Percentiles rank a stretch among this genome's conserved stretches.
These are phyloP conservation scores for Meghimatium bilineatum DNA, from an alignment of 2,888 invertebrate species.

Conservation along the genomic window DNA sequence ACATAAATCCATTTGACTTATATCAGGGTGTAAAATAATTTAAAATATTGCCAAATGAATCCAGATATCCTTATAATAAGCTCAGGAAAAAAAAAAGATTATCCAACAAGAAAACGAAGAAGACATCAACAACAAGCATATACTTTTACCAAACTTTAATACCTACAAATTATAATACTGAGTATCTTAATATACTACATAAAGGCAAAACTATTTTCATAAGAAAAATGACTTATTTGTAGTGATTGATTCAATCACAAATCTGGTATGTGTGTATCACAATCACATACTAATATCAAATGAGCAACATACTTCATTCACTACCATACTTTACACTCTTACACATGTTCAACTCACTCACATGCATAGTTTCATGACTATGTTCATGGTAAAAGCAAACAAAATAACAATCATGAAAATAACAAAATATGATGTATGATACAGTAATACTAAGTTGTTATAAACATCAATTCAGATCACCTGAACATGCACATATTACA, in stretches of 20 bases:
- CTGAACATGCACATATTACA: not conserved
- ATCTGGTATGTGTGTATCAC: not conserved
- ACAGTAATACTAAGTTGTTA: slow-evolving; percentile 11
- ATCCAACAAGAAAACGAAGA: not conserved
- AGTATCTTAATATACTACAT: not conserved
- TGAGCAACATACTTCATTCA: not conserved
- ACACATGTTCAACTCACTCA: not conserved
- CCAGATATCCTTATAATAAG: too few relatives aligned
- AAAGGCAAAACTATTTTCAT: not conserved
- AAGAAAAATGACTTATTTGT: not conserved
- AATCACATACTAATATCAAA: not conserved
- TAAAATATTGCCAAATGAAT: too few relatives aligned
- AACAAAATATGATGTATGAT: not conserved
- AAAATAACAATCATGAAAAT: not conserved
- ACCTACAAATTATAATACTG: not conserved
- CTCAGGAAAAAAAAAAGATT: too few relatives aligned
- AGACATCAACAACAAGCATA: not conserved
- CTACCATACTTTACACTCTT: not conserved
- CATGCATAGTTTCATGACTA: slow-evolving; percentile 6
- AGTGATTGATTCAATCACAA: not conserved
- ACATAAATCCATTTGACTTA: too few relatives aligned
- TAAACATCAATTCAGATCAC: not conserved
- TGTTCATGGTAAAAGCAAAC: not conserved
- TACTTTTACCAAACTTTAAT: not conserved
- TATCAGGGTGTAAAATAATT: too few relatives aligned